A percentile compares a stretch with the other conserved stretches of the same genome.
phyloP scores from a whole-genome alignment of 2,113 vertebrate species.

The Actenoides lindsayi region DNA sequence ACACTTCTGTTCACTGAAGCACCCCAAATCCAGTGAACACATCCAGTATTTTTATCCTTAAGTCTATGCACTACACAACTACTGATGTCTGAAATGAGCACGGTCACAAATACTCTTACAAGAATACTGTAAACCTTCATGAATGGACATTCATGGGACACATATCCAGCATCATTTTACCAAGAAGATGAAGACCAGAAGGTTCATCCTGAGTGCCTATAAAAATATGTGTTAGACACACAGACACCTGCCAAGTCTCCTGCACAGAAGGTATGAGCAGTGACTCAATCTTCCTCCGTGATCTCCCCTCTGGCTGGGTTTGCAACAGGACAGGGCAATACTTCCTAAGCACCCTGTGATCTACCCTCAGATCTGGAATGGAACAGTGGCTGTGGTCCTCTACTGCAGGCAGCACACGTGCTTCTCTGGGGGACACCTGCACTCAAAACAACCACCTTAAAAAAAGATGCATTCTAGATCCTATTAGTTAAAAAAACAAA shows the following conservation, averaged over 20 bases:
- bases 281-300: background rate
- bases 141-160: background rate
- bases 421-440: background rate
- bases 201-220: background rate
- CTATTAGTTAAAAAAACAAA: too few relatives aligned
- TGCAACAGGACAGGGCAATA: background rate
- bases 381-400: background rate
- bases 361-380: background rate
- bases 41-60: background rate
- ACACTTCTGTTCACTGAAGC: background rate
- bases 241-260: background rate
- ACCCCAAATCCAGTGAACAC: background rate
- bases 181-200: background rate
- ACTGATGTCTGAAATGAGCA: background rate
- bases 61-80: background rate
- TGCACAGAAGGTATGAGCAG: background rate
- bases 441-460: background rate
- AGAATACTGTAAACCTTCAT: background rate
- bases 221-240: background rate
- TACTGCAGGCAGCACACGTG: background rate
- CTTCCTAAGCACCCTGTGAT: background rate
- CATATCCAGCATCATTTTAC: background rate
- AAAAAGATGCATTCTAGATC: background rate
- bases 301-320: background rate
- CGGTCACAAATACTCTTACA: background rate